A percentile compares a stretch with the other conserved stretches of the same genome.
These are phyloP conservation scores for Apteryx owenii DNA, from an alignment of 2,113 vertebrate genomes.

Conservation along the genomic window DNA sequence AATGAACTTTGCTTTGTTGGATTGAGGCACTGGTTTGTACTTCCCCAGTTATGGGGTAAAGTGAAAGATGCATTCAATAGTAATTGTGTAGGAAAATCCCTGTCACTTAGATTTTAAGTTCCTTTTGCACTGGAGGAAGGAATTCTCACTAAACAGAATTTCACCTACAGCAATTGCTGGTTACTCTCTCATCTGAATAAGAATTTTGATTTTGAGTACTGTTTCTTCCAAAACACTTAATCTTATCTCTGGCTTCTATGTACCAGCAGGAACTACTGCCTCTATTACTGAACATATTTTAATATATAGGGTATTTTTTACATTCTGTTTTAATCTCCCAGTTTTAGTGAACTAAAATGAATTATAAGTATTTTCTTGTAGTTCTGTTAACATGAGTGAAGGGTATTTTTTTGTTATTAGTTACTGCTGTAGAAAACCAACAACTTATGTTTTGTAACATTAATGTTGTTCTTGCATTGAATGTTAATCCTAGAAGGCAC, in stretches of 20 bases:
- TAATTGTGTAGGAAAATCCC: neutral
- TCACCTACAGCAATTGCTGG: neutral
- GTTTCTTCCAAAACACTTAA: neutral
- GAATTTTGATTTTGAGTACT: neutral
- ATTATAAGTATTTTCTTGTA: constrained; percentile 17
- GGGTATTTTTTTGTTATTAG: constrained; percentile 16
- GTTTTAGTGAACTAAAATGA: constrained; percentile 15
- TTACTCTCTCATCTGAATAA: neutral
- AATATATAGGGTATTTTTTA: constrained; percentile 10
- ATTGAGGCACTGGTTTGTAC: neutral
- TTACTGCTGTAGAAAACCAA: neutral
- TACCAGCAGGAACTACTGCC: constrained; percentile 41
- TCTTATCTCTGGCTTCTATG: neutral
- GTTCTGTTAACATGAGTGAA: constrained; percentile 27
- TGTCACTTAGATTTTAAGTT: neutral
- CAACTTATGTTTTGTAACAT: constrained; percentile 40
- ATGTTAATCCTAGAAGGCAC: neutral
- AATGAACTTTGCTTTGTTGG: neutral
- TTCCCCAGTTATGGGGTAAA: neutral
- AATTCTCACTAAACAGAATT: neutral
- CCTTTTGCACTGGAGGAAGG: neutral
- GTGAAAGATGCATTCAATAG: neutral
- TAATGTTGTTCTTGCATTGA: neutral
- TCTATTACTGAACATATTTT: constrained; percentile 37
- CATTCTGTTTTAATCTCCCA: constrained; percentile 38